A percentile compares a stretch with the other conserved stretches of the same genome.
phyloP scores from a whole-genome alignment of 2,797 vertebrate species.

The Thamnophis elegans region DNA sequence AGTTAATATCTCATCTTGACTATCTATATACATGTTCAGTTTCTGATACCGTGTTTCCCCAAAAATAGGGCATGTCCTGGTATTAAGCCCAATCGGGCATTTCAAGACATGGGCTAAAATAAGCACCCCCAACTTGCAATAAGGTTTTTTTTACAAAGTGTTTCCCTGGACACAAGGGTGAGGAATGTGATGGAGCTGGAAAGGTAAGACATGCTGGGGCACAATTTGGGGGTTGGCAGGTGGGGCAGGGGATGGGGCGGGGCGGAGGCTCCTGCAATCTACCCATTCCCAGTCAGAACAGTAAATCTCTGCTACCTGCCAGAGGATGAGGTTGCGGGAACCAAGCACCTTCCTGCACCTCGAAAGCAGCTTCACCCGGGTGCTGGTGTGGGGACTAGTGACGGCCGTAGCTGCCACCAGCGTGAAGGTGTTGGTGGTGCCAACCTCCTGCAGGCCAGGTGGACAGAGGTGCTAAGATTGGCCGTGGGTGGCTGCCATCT shows the following conservation, averaged over 20 bases:
- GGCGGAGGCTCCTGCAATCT: constrained; percentile 75
- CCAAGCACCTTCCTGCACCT: constrained; percentile 90
- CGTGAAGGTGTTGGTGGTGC: constrained; percentile 72
- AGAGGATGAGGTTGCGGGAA: constrained; percentile 83
- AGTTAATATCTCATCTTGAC: background rate
- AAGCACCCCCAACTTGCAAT: too few species aligned
- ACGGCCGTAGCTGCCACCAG: constrained; percentile 46
- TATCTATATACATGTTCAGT: background rate
- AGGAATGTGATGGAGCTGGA: too few species aligned
- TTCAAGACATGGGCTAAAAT: too few species aligned
- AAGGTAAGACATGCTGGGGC: too few species aligned
- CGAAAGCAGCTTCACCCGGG: constrained; percentile 68
- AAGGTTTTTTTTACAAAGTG: too few species aligned
- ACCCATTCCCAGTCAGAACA: constrained; percentile 79
- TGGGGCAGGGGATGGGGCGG: too few species aligned
- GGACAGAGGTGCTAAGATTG: constrained; percentile 89
- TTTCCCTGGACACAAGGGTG: too few species aligned
- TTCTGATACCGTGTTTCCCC: too few species aligned
- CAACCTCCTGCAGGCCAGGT: constrained; percentile 85
- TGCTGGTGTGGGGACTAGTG: background rate
- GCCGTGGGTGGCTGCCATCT: constrained; percentile 95
- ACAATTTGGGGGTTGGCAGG: too few species aligned
- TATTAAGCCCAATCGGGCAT: too few species aligned
- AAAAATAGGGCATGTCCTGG: too few species aligned
- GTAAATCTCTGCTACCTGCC: constrained; percentile 83